These are phyloP conservation scores for Polydrusus tereticollis DNA, from an alignment of 2,888 invertebrate genomes.

Conservation along the genomic window DNA sequence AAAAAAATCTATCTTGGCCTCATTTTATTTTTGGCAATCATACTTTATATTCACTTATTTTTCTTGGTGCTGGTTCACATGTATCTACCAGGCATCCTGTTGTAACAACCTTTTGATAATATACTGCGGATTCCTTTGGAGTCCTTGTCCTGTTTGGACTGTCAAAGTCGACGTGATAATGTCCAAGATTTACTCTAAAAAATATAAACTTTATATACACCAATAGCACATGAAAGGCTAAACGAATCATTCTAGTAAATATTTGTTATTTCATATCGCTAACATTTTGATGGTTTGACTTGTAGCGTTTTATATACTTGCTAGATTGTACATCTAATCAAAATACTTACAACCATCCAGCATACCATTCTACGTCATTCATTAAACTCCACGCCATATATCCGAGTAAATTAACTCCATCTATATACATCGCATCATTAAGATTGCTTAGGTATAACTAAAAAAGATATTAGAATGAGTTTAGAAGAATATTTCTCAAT, in stretches of 20 bases:
- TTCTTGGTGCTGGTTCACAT: constrained; percentile 18
- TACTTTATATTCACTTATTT: background rate
- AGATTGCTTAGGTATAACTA: constrained; percentile 51
- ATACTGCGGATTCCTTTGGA: constrained; percentile 43
- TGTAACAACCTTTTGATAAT: constrained; percentile 39
- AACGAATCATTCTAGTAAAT: too few relatives aligned
- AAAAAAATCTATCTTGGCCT: too few relatives aligned
- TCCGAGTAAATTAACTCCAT: constrained; percentile 52
- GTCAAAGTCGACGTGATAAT: constrained; percentile 47
- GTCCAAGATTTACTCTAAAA: constrained; percentile 59
- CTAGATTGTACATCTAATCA: constrained; percentile 21
- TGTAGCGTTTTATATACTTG: too few relatives aligned
- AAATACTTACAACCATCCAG: constrained; percentile 52
- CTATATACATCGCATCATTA: constrained; percentile 50
- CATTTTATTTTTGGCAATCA: too few relatives aligned
- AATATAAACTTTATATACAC: background rate
- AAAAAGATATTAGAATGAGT: background rate
- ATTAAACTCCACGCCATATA: constrained; percentile 55
- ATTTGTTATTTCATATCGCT: too few relatives aligned
- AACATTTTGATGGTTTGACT: too few relatives aligned
- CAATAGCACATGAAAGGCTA: too few relatives aligned
- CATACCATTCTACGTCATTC: constrained; percentile 56
- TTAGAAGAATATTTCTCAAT: background rate
- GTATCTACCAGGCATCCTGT: constrained; percentile 38
- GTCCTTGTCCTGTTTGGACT: constrained; percentile 42